Evolutionary conservation across 2,797 vertebrate species (phyloP), one percentile per base, ranked within the genome.

Genomic region (Sarcoramphus papa): DNA sequence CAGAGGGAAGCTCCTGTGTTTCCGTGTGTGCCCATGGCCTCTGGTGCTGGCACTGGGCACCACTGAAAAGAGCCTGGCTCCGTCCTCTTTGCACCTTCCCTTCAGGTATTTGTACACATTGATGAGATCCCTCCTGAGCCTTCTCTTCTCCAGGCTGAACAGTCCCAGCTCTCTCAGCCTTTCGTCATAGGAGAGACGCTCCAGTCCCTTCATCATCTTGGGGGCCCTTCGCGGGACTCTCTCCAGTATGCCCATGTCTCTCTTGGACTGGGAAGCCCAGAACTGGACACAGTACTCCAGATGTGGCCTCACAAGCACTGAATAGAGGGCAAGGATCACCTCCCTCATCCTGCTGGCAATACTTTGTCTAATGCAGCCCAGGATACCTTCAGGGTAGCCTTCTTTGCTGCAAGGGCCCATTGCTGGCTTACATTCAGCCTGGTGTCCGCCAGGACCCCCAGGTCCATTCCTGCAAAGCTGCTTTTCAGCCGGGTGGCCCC

Each of bases 71-170:
- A 41, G 41, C 11, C 41, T 41, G 41, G 41, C 41, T 41, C 41
- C 41, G 13, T 41, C 41, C 13, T 41, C 41, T 41, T 41, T 14
- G 13, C 41, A 41, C 41, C 41, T 14, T 41, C 41, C 41, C 41
- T 14, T 41, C 41, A 41, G 41, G 41, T 41, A 41, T 41, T 41
- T 41, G 12, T 41, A 41, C 13, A 41, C 41, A 41, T 41, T 41
- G 13, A 41, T 41, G 13, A 41, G 41, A 1, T 64, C 5, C 40
- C 6, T 5, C 10, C 2, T 2, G 3, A 6, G 4, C 6, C 3
- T 47, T 41, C 19, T 25, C 17, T 69, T 75, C 50, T n/a, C 28
- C 15, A 43, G 22, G 7, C 3, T 73, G 12, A 40, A 33, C 3
- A 20, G 1, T 7, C 15, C 8, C 18, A 25, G 27, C 22, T 37